Conservation (phyloP, 2,113 vertebrate genomes). For the Numida meleagris region DNA sequence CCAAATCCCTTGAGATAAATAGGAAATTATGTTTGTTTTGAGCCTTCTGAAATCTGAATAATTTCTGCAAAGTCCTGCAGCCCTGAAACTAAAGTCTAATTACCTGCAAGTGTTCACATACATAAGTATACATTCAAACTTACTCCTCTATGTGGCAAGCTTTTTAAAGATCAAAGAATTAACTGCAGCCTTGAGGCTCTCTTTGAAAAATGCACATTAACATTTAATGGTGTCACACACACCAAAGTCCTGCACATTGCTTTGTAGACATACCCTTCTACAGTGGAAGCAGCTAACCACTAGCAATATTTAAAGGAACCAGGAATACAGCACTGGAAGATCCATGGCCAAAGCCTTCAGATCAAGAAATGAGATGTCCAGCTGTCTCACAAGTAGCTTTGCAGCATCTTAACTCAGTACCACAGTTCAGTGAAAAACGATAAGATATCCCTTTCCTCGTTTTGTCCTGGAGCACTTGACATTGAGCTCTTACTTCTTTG, state of each 20-base stretch:
- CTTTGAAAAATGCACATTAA: slow-evolving; percentile 44
- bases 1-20: slow-evolving; percentile 41
- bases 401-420: background rate
- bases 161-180: slow-evolving; percentile 70
- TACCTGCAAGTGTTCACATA: slow-evolving; percentile 51
- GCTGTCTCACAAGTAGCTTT: background rate
- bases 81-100: slow-evolving; percentile 65
- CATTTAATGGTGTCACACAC: slow-evolving; percentile 32
- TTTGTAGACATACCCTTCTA: slow-evolving; percentile 8
- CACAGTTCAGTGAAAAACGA: background rate
- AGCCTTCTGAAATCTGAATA: slow-evolving; percentile 62
- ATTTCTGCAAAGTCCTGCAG: slow-evolving; percentile 48
- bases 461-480: background rate
- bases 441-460: rapidly evolving
- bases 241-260: background rate
- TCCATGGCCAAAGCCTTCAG: background rate
- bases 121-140: slow-evolving; percentile 35
- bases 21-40: slow-evolving; percentile 63
- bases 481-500: background rate
- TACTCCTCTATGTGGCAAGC: slow-evolving; percentile 1
- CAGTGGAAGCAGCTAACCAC: background rate
- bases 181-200: slow-evolving; percentile 46
- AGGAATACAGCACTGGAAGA: background rate
- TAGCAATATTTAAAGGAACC: background rate
- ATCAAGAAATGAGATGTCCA: background rate